These are phyloP conservation scores for Channa striata DNA, from an alignment of 2,797 vertebrate genomes.

Conservation along the genomic window DNA sequence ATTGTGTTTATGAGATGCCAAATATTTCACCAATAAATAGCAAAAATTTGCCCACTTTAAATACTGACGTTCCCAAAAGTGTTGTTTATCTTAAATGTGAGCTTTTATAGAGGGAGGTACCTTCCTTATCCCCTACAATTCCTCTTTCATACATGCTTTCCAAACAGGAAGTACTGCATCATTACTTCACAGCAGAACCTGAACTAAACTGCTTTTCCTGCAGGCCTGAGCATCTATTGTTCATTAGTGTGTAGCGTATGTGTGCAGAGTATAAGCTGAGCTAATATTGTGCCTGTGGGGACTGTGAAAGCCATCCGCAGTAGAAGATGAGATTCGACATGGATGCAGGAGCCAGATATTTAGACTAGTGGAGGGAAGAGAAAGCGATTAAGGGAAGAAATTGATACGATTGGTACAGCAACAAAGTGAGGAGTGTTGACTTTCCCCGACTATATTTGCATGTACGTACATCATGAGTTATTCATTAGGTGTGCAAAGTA, in stretches of 20 bases:
- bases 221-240: constrained; percentile 8
- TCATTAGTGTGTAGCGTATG: constrained; percentile 4
- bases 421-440: not conserved
- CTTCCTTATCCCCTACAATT: too few relatives aligned
- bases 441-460: not conserved
- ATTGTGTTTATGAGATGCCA: not conserved
- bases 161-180: constrained; percentile 18
- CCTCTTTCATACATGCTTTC: not conserved
- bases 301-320: constrained; percentile 21
- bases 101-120: not conserved
- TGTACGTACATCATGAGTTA: constrained; percentile 1
- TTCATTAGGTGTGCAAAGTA: not conserved
- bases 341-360: constrained; percentile 28
- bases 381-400: constrained; percentile 33
- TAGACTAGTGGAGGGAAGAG: constrained; percentile 26
- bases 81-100: too few relatives aligned
- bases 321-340: constrained; percentile 14
- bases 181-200: constrained; percentile 19
- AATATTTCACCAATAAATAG: not conserved
- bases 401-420: constrained; percentile 7
- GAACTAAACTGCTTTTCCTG: constrained; percentile 17
- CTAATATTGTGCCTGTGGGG: constrained; percentile 5
- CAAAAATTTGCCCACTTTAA: not conserved
- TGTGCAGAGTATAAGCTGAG: not conserved
- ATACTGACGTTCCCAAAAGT: not conserved